Evolutionary conservation across 2,888 invertebrate species (phyloP).

Genomic region (Lysandra coridon): DNA sequence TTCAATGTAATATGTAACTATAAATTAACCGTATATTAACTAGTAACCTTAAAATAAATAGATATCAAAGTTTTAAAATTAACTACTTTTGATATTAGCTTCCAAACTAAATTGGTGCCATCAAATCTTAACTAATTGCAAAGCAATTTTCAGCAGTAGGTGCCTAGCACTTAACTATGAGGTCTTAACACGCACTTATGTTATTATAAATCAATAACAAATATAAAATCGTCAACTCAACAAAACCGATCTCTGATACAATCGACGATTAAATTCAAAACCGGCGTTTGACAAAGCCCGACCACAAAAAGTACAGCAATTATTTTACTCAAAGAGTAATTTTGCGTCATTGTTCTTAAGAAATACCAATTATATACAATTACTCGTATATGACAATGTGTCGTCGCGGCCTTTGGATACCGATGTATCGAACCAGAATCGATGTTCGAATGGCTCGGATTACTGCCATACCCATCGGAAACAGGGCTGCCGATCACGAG

Average conservation of each 20-base stretch:
- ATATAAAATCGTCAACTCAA: neutral
- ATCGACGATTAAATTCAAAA: constrained; percentile 52
- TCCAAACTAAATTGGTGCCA: neutral
- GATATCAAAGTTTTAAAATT: neutral
- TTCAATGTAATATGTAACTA: neutral
- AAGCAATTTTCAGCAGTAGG: neutral
- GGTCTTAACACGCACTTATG: neutral
- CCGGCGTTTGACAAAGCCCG: constrained; percentile 69
- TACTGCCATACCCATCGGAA: constrained; percentile 18
- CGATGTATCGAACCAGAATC: constrained; percentile 70
- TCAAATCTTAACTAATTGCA: neutral
- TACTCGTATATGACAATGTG: constrained; percentile 77
- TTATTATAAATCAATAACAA: neutral
- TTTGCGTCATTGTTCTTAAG: constrained; percentile 77
- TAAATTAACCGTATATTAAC: neutral
- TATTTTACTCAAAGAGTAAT: constrained; percentile 76
- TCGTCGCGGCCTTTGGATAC: constrained; percentile 57
- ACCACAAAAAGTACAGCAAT: constrained; percentile 65
- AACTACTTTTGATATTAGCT: neutral
- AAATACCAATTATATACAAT: constrained; percentile 80
- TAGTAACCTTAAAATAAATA: neutral
- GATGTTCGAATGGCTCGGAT: constrained; percentile 59
- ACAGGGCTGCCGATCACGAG: neutral
- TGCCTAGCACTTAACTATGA: neutral
- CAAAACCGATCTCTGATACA: constrained; percentile 42